These are phyloP conservation scores for Bos indicus DNA, from an alignment of 2,113 vertebrate genomes.

Conservation along the genomic window DNA sequence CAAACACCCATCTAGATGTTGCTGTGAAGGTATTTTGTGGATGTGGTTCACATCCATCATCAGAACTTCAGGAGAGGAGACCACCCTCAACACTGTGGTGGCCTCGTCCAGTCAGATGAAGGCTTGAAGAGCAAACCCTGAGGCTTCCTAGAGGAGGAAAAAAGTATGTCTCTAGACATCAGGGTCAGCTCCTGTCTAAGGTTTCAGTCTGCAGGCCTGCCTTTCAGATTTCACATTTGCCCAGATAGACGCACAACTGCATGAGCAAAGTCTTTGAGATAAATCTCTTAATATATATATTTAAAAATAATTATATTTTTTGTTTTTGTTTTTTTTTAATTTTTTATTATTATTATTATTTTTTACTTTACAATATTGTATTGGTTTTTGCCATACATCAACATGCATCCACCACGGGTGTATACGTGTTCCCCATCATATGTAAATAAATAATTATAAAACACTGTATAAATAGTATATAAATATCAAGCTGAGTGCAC, in stretches of 20 bases:
- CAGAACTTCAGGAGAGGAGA: too few relatives aligned
- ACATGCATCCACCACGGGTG: too few relatives aligned
- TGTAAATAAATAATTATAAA: background rate
- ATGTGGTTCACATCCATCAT: too few relatives aligned
- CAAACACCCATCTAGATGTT: too few relatives aligned
- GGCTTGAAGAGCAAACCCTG: fast-evolving
- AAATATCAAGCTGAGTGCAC: too few relatives aligned
- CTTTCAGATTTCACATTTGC: background rate
- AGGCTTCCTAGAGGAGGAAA: too few relatives aligned
- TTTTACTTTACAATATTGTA: too few relatives aligned
- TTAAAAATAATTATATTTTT: background rate
- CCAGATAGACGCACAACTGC: fast-evolving
- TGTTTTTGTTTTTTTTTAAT: too few relatives aligned
- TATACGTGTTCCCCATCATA: too few relatives aligned
- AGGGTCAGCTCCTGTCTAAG: fast-evolving
- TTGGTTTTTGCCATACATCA: too few relatives aligned
- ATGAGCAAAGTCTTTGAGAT: background rate
- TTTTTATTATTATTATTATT: too few relatives aligned
- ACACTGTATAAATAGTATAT: fast-evolving
- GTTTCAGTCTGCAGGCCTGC: fast-evolving
- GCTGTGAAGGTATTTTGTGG: too few relatives aligned
- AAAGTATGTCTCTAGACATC: fast-evolving
- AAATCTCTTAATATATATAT: background rate
- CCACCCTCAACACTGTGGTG: fast-evolving
- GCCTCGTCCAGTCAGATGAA: fast-evolving